Conservation (phyloP, 2,888 invertebrate species). For the Chesias legatella region DNA sequence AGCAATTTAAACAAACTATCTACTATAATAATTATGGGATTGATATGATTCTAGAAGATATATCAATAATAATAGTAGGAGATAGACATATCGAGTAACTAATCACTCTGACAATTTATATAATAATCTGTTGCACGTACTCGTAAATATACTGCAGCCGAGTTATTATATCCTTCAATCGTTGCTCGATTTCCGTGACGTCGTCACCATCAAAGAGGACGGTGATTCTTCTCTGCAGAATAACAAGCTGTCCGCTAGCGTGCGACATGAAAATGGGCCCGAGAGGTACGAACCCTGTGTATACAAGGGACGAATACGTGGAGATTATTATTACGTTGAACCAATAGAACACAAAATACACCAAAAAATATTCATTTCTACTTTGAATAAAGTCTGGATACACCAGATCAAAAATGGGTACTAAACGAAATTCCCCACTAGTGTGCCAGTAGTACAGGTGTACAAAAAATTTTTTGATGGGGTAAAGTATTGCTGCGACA, state of each 20-base stretch:
- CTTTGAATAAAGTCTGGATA: conserved; percentile 19
- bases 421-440: conserved; percentile 11
- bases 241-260: conserved; percentile 22
- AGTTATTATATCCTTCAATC: conserved; percentile 14
- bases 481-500: background rate
- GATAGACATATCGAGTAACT: too few relatives aligned
- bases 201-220: conserved; percentile 6
- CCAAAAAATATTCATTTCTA: conserved; percentile 5
- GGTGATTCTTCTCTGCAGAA: conserved; percentile 8
- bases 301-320: background rate
- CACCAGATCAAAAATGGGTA: conserved; percentile 14
- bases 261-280: conserved; percentile 22
- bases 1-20: too few relatives aligned
- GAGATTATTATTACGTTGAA: conserved; percentile 1
- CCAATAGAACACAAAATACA: conserved; percentile 9
- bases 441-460: conserved; percentile 7
- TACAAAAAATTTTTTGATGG: conserved; percentile 8
- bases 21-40: too few relatives aligned
- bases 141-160: conserved; percentile 18
- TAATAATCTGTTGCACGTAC: too few relatives aligned
- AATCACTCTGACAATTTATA: too few relatives aligned
- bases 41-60: too few relatives aligned
- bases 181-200: conserved; percentile 1
- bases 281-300: conserved; percentile 14
- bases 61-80: too few relatives aligned